Percentiles rank a stretch among this genome's conserved stretches.
Conservation (phyloP, 2,888 invertebrate genomes). For the Epirrhoe alternata region DNA sequence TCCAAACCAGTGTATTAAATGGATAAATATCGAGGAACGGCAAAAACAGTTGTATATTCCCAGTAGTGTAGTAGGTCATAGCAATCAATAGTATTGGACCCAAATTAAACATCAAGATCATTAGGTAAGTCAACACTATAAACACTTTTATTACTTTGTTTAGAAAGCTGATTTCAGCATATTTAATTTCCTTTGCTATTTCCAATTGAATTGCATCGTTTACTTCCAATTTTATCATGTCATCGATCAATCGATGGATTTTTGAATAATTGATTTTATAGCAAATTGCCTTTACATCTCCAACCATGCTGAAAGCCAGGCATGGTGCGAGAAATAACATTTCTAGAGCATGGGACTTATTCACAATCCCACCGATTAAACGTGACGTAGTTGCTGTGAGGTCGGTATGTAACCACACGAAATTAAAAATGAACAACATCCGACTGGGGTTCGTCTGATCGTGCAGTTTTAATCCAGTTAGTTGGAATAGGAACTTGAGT, state of each 20-base stretch:
- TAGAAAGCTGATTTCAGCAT: slow-evolving; percentile 3
- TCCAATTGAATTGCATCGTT: neutral
- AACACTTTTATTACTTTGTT: slow-evolving; percentile 10
- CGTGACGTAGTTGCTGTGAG: neutral
- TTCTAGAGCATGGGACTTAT: neutral
- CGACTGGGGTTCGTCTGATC: slow-evolving; percentile 7
- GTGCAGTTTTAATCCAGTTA: slow-evolving; percentile 14
- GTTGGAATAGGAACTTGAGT: neutral
- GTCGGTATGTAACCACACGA: neutral
- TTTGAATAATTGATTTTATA: neutral
- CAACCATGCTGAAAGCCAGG: slow-evolving; percentile 2
- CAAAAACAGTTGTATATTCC: slow-evolving; percentile 8
- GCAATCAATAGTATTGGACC: slow-evolving; percentile 13
- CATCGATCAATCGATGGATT: slow-evolving; percentile 7
- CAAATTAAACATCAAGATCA: slow-evolving; percentile 9
- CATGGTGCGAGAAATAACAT: slow-evolving; percentile 15
- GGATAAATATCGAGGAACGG: slow-evolving; percentile 40
- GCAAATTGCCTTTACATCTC: slow-evolving; percentile 2
- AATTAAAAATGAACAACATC: slow-evolving; percentile 5
- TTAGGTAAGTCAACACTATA: neutral
- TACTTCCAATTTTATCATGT: slow-evolving; percentile 9
- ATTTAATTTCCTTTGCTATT: slow-evolving; percentile 1
- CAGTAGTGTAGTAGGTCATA: slow-evolving; percentile 13
- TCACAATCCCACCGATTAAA: neutral
- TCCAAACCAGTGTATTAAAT: slow-evolving; percentile 43